Base-by-base conservation (phyloP, 2,797 vertebrate genomes). In the Manis javanica region DNA sequence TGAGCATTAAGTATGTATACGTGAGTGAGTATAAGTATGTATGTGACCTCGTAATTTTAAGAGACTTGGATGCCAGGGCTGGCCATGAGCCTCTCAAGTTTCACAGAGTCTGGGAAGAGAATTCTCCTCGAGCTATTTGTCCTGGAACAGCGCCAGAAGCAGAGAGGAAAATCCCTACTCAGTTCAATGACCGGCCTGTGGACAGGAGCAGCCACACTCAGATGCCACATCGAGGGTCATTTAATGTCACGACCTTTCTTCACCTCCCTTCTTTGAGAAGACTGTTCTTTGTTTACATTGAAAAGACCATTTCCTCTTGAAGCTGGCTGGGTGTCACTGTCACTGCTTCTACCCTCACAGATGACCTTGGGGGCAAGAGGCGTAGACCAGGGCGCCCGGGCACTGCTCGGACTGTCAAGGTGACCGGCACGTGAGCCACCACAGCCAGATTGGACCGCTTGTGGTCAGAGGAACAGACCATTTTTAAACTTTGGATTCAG, bases 311-410 rank as follows among this genome's bases (percentile, higher is more conserved):
- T 4, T 46, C 6, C 31, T 53, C 51, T 42, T 9, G 72, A 66
- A 31, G 31, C 34, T 1, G 59, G 74, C 29, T 75, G 18, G 0
- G 59, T 0, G 15, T 2, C 2, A 1, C 51, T 2, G 49, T 9
- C 72, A 15, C 66, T 1, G 72, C 19, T 31, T 19, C 31, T 31
- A 4, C 42, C 66, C 82, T 26, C 57, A 49, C 14, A 23, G 2
- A 12, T 7, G 6, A 12, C 61, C 55, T 34, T 46, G 0, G 6
- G 0, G 26, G 15, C 8, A 4, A 3, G 19, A 1, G 49, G 0
- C 1, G 12, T 3, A 19, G 21, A 39, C 9, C 0, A 84, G 37
- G 59, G 16, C 12, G 11, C 10, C 0, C 0, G 6, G 71, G 13
- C 5, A 10, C 88, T 19, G 78, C 39, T 83, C 37, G 2, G 3